A percentile compares a stretch with the other conserved stretches of the same genome.
phyloP scores from a whole-genome alignment of 2,797 vertebrate species.

The Myripristis murdjan region DNA sequence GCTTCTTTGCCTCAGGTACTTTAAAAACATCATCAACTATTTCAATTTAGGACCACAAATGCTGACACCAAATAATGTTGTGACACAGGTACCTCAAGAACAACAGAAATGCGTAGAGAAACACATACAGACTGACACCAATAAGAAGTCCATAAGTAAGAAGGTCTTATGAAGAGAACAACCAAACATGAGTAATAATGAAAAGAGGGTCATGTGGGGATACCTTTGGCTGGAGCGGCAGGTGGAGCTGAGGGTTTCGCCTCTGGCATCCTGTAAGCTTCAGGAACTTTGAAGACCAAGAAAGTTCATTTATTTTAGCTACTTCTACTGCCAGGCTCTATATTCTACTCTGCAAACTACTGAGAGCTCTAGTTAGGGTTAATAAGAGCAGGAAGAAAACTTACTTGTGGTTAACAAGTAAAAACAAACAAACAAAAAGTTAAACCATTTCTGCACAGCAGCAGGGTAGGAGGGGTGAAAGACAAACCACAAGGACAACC shows the following conservation, averaged over 20 bases:
- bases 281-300: slow-evolving; percentile 77
- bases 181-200: not conserved
- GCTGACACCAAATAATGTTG: slow-evolving; percentile 15
- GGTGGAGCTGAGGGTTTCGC: slow-evolving; percentile 60
- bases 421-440: slow-evolving; percentile 4
- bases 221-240: slow-evolving; percentile 70
- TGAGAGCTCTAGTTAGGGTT: slow-evolving; percentile 36
- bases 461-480: not conserved
- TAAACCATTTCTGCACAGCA: slow-evolving; percentile 3
- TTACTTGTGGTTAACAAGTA: not conserved
- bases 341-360: slow-evolving; percentile 26
- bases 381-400: slow-evolving; percentile 28
- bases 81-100: slow-evolving; percentile 21
- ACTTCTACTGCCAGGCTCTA: slow-evolving; percentile 14
- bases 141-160: slow-evolving; percentile 7
- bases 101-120: slow-evolving; percentile 21
- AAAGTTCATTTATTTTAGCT: slow-evolving; percentile 73
- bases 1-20: slow-evolving; percentile 77
- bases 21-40: slow-evolving; percentile 73
- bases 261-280: slow-evolving; percentile 62
- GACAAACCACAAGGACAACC: slow-evolving; percentile 8
- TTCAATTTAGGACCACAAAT: slow-evolving; percentile 34
- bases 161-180: not conserved
- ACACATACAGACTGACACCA: slow-evolving; percentile 3
- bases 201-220: slow-evolving; percentile 21